Evolutionary conservation across 2,113 vertebrate genomes (phyloP), one percentile per base, ranked within the genome.

Genomic region (Pampusana beccarii): DNA sequence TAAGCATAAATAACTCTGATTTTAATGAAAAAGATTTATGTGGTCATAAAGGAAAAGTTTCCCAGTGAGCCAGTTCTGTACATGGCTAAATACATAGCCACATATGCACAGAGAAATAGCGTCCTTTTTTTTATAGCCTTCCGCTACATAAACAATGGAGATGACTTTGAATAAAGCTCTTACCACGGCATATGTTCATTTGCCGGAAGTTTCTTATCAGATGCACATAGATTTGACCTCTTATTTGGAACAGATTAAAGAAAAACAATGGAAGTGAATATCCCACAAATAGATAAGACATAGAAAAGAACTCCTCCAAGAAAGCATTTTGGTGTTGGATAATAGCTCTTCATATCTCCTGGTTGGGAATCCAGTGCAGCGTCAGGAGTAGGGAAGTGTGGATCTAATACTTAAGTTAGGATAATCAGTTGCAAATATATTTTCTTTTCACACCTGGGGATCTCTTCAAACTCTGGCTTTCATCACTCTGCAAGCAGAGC

Each of bases 21-120:
- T 95, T 95, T 97, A 97, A 95, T 96, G 82, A 77, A 93, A 93
- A 95, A 93, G 85, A 96, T 96, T 96, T 97, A 96, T 97, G 91
- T 88, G 69, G 64, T 81, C 72, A 72, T 97, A 95, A 96, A 97
- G 83, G 66, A 90, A 78, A 95, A 71, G 91, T 90, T 92, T 94
- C 79, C 72, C 58, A 61, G 69, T 66, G 61, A 93, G 58, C 13
- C 53, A n/a, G 18, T 88, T 93, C 70, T 82, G 28, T 87, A 50
- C 36, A 26, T 95, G 34, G 36, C 80, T 93, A 64, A 87, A 93
- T 81, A 86, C 36, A 42, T 62, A 57, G 71, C 34, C 61, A 75
- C 56, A 91, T 51, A 67, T 51, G 40, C 53, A 89, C 80, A 86
- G 62, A 90, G 83, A 88, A 92, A 67, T 8, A 56, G 24, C 62